Conservation (phyloP, 2,888 invertebrate species). For the Peribatodes rhomboidaria region DNA sequence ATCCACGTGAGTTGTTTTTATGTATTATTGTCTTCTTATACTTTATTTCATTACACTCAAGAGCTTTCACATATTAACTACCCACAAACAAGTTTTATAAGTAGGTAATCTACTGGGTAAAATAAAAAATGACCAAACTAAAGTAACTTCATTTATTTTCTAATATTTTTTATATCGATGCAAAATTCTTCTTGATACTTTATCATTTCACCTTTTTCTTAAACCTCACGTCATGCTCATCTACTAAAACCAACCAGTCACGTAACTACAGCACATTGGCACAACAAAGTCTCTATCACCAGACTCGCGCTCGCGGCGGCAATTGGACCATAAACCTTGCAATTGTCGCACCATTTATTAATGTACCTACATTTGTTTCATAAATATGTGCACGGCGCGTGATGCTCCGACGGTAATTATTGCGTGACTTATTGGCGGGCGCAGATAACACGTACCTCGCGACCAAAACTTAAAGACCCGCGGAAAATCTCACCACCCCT, state of each 20-base stretch:
- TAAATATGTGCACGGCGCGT: slow-evolving; percentile 81
- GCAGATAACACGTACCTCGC: slow-evolving; percentile 81
- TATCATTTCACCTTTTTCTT: too few species aligned
- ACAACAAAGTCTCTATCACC: slow-evolving; percentile 46
- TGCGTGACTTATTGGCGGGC: slow-evolving; percentile 84
- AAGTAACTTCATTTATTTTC: too few species aligned
- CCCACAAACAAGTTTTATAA: too few species aligned
- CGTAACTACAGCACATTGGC: slow-evolving; percentile 52
- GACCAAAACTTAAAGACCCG: slow-evolving; percentile 63
- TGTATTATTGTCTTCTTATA: neutral
- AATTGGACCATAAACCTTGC: slow-evolving; percentile 68
- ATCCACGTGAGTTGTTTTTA: slow-evolving; percentile 67
- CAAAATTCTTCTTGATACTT: too few species aligned
- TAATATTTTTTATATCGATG: too few species aligned
- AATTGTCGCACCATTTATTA: slow-evolving; percentile 77
- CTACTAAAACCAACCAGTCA: slow-evolving; percentile 43
- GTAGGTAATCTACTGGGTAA: too few species aligned
- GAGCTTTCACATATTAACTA: slow-evolving; percentile 40
- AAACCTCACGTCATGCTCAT: neutral
- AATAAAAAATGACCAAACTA: neutral
- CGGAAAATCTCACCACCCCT: slow-evolving; percentile 36
- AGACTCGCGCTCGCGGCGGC: slow-evolving; percentile 59
- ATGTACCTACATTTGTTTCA: slow-evolving; percentile 69
- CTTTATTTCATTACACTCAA: slow-evolving; percentile 17
- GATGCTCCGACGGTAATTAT: slow-evolving; percentile 83